A percentile compares a stretch with the other conserved stretches of the same genome.
Evolutionary conservation across 2,888 invertebrate species (phyloP).

Genomic region (Anoplius nigerrimus): DNA sequence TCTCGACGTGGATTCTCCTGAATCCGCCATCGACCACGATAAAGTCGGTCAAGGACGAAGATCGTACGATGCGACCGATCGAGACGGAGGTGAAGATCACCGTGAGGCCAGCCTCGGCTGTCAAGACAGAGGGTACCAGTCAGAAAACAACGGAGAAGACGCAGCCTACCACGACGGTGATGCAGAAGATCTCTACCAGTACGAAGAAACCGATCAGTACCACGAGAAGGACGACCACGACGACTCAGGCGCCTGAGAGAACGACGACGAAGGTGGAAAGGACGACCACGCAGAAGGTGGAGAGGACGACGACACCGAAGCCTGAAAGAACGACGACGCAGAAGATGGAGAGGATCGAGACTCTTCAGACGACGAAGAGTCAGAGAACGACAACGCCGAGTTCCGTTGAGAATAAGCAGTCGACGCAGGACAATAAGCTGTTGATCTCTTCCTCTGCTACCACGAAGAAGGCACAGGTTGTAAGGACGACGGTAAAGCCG

Average conservation of each 20-base stretch:
- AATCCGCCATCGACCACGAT: conserved; percentile 77
- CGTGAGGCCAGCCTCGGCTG: conserved; percentile 46
- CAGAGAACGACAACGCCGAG: neutral
- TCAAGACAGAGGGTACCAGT: conserved; percentile 67
- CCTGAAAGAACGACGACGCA: conserved; percentile 17
- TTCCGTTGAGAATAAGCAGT: neutral
- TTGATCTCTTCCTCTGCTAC: neutral
- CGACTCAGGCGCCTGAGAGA: conserved; percentile 23
- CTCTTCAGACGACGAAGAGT: neutral
- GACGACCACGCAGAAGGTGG: neutral
- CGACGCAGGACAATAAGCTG: neutral
- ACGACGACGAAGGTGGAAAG: conserved; percentile 19
- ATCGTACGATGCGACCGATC: conserved; percentile 29
- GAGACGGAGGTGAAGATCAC: conserved; percentile 45
- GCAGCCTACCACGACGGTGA: conserved; percentile 74
- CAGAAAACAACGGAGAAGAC: conserved; percentile 72
- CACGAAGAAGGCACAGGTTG: conserved; percentile 36
- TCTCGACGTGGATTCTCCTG: conserved; percentile 87
- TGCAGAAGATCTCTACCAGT: conserved; percentile 48
- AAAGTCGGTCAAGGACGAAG: conserved; percentile 32
- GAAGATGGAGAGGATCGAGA: conserved; percentile 8
- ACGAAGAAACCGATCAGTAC: conserved; percentile 53
- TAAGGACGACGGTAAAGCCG: conserved; percentile 34
- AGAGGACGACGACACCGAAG: conserved; percentile 28
- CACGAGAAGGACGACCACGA: conserved; percentile 37